phyloP scores from a whole-genome alignment of 1,140 invertebrate genomes.

The Drosophila tropicalis region DNA sequence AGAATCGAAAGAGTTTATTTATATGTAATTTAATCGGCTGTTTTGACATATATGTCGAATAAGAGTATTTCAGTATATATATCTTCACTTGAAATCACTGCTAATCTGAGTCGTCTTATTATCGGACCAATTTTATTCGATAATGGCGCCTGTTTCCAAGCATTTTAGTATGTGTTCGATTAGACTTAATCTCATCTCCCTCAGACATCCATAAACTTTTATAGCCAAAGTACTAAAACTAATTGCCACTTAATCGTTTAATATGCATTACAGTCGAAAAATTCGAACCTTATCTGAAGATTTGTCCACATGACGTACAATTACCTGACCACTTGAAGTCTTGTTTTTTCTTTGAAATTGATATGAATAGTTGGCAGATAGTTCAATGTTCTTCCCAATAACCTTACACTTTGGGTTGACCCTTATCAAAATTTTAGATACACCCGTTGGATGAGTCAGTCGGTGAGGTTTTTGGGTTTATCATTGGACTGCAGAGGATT shows the following conservation, averaged over 20 bases:
- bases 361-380: background rate
- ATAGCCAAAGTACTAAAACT: constrained; percentile 20
- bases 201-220: constrained; percentile 28
- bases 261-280: constrained; percentile 40
- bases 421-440: constrained; percentile 24
- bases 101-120: constrained; percentile 37
- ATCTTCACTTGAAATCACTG: constrained; percentile 46
- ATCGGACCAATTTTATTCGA: background rate
- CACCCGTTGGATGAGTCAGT: background rate
- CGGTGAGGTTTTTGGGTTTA: background rate
- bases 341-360: background rate
- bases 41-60: background rate
- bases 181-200: constrained; percentile 45
- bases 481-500: background rate
- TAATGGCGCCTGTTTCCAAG: constrained; percentile 31
- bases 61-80: constrained; percentile 13
- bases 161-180: constrained; percentile 30
- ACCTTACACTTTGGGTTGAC: background rate
- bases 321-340: constrained; percentile 7
- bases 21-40: constrained; percentile 10
- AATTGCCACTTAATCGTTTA: constrained; percentile 66
- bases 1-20: background rate
- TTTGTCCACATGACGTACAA: constrained; percentile 14
- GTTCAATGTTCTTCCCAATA: background rate
- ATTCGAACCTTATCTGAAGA: constrained; percentile 12